phyloP scores from a whole-genome alignment of 2,888 invertebrate genomes.

The Arctia plantaginis region DNA sequence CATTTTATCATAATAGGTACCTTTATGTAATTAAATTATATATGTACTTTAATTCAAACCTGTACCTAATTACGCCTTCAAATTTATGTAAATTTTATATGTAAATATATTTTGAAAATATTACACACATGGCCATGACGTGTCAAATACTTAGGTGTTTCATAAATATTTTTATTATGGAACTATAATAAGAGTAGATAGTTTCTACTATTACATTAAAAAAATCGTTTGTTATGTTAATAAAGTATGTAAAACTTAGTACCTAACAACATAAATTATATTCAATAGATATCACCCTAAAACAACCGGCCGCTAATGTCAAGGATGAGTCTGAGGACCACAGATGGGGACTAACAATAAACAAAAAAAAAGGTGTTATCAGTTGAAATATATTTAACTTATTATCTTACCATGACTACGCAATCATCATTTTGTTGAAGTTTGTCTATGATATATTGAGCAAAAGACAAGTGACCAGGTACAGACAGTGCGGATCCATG shows the following conservation, averaged over 20 bases:
- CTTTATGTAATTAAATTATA: no score
- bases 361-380: neutral
- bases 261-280: neutral
- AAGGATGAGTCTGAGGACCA: no score
- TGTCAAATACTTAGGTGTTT: neutral
- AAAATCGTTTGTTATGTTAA: neutral
- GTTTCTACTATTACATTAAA: no score
- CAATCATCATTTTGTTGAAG: conserved; percentile 52
- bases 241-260: neutral
- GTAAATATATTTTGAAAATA: no score
- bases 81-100: no score
- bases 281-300: neutral
- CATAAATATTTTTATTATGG: neutral
- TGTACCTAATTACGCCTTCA: no score
- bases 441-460: conserved; percentile 66
- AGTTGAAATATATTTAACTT: neutral
- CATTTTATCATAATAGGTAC: no score
- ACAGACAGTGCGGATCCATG: conserved; percentile 62
- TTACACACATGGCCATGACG: no score
- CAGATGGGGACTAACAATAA: no score
- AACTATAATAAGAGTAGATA: neutral
- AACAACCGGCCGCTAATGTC: neutral
- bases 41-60: no score
- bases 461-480: conserved; percentile 69
- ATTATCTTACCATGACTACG: conserved; percentile 63